phyloP scores from a whole-genome alignment of 2,113 vertebrate species.

The Cromileptes altivelis region DNA sequence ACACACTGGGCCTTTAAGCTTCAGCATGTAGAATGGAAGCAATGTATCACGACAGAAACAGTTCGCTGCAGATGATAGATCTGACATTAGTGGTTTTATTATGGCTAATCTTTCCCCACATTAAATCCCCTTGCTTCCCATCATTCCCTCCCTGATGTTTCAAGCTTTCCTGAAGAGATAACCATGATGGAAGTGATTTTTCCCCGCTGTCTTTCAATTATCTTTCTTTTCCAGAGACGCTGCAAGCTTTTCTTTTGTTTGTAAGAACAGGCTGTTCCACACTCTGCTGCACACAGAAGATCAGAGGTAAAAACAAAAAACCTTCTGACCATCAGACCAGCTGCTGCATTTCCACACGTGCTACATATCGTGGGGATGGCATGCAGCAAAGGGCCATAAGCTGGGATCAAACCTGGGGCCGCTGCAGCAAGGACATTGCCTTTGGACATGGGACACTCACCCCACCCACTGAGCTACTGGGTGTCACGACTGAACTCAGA shows the following conservation, averaged over 20 bases:
- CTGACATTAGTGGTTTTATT: not conserved
- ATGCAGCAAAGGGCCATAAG: too few species aligned
- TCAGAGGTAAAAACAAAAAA: too few species aligned
- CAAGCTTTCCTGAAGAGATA: not conserved
- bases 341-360: too few species aligned
- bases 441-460: too few species aligned
- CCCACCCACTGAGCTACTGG: too few species aligned
- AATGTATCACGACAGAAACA: not conserved
- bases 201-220: constrained; percentile 12
- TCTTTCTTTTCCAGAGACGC: not conserved
- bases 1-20: too few species aligned
- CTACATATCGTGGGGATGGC: too few species aligned
- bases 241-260: not conserved
- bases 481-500: too few species aligned
- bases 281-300: not conserved
- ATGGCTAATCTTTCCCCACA: not conserved
- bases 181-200: constrained; percentile 6
- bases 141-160: not conserved
- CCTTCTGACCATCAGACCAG: too few species aligned
- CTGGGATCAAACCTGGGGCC: too few species aligned
- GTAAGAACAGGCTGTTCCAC: not conserved
- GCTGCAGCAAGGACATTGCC: too few species aligned
- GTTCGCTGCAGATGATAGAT: not conserved
- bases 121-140: not conserved
- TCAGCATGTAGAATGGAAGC: not conserved